phyloP scores from a whole-genome alignment of 2,797 vertebrate species.

The Triplophysa yarkandensis region DNA sequence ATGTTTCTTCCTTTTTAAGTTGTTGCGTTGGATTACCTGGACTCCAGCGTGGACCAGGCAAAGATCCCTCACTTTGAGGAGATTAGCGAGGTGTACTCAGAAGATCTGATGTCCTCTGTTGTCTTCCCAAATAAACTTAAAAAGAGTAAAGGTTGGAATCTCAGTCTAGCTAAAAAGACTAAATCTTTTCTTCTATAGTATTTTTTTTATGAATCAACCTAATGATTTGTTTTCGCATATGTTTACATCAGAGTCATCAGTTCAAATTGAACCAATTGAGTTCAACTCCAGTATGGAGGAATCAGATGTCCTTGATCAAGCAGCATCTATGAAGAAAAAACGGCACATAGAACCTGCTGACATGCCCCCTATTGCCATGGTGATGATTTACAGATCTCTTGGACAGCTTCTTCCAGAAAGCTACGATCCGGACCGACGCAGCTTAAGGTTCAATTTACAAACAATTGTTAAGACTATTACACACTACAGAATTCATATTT shows the following conservation, averaged over 20 bases:
- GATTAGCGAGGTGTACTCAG: conserved; percentile 72
- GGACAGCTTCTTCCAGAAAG: conserved; percentile 83
- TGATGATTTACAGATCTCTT: conserved; percentile 81
- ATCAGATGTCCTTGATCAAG: conserved; percentile 26
- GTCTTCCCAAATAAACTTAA: conserved; percentile 75
- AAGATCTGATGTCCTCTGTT: conserved; percentile 78
- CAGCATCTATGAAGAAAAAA: conserved; percentile 66
- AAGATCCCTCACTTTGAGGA: conserved; percentile 76
- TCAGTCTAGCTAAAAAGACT: neutral
- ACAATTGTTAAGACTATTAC: neutral
- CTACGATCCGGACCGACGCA: conserved; percentile 83
- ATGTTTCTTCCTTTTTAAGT: conserved; percentile 66
- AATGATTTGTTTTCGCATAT: conserved; percentile 35
- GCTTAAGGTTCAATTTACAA: conserved; percentile 74
- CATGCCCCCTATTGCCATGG: conserved; percentile 74
- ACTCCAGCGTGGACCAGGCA: conserved; percentile 79
- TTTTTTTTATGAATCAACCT: neutral
- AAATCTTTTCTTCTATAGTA: no score
- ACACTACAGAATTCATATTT: no score
- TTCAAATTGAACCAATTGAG: conserved; percentile 48
- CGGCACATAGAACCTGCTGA: conserved; percentile 69
- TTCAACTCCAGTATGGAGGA: conserved; percentile 37
- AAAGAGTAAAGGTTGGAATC: conserved; percentile 72
- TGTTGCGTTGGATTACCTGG: conserved; percentile 81
- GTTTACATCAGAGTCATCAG: conserved; percentile 62